Evolutionary conservation across 2,888 invertebrate genomes (phyloP).

Genomic region (Eupithecia centaureata): DNA sequence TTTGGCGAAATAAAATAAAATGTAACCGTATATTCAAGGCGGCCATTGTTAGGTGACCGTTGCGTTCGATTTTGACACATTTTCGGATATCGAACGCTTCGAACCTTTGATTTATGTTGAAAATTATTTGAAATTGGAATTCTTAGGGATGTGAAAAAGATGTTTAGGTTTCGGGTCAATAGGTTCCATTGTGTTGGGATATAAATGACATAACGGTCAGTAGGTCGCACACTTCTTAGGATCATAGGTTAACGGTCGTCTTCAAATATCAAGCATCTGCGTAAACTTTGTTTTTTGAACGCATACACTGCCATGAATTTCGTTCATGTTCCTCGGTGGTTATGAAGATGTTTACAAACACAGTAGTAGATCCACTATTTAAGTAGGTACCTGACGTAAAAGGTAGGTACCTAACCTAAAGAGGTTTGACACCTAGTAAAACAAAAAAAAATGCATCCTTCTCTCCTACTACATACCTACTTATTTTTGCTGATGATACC

Average conservation of each 20-base stretch:
- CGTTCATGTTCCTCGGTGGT: no score
- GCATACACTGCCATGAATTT: not conserved
- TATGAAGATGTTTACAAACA: no score
- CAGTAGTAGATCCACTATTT: no score
- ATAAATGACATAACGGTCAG: constrained; percentile 74
- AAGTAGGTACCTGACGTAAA: no score
- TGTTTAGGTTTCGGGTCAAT: constrained; percentile 78
- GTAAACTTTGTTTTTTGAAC: not conserved
- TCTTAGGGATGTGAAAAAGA: constrained; percentile 64
- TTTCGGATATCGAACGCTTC: constrained; percentile 71
- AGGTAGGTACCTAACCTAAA: no score
- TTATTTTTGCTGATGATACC: no score
- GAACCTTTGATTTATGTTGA: constrained; percentile 78
- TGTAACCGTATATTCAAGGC: constrained; percentile 66
- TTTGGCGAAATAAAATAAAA: constrained; percentile 74
- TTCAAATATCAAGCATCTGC: not conserved
- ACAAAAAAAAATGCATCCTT: no score
- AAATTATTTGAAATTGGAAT: constrained; percentile 63
- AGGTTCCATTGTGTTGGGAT: constrained; percentile 64
- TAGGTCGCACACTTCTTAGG: constrained; percentile 73
- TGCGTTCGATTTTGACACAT: constrained; percentile 76
- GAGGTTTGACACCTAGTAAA: no score
- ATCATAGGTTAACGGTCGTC: constrained; percentile 71
- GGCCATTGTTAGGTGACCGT: constrained; percentile 72
- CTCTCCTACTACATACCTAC: no score